Evolutionary conservation across 1,140 invertebrate species (phyloP).

Genomic region (Ephestia elutella): DNA sequence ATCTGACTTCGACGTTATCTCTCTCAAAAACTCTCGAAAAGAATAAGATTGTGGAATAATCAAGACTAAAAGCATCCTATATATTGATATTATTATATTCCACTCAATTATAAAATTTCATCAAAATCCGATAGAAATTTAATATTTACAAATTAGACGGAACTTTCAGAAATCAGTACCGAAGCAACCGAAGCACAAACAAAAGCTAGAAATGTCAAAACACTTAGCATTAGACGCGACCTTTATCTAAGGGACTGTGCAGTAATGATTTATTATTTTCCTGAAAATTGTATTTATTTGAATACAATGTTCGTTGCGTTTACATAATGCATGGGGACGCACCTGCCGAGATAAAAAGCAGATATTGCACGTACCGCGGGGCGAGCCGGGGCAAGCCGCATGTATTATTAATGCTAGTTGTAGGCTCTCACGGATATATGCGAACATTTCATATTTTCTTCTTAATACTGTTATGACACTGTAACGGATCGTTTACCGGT

Average conservation of each 20-base stretch:
- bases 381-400: constrained; percentile 20
- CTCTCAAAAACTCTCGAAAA: no score
- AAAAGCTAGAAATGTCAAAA: background rate
- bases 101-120: no score
- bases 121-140: no score
- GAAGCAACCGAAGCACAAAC: background rate
- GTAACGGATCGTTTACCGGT: background rate
- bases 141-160: no score
- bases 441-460: background rate
- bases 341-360: constrained; percentile 20
- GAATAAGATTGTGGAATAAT: no score
- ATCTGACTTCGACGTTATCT: no score
- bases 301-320: constrained; percentile 37
- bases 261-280: constrained; percentile 7
- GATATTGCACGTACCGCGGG: constrained; percentile 21
- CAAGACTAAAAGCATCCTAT: no score
- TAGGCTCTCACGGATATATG: constrained; percentile 6
- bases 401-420: constrained; percentile 28
- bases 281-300: constrained; percentile 21
- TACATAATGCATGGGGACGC: constrained; percentile 18
- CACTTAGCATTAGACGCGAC: background rate
- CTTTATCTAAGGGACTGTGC: background rate
- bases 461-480: background rate
- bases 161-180: no score
- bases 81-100: no score